These are phyloP conservation scores for Serinus canaria DNA, from an alignment of 2,113 vertebrate genomes.

Conservation along the genomic window DNA sequence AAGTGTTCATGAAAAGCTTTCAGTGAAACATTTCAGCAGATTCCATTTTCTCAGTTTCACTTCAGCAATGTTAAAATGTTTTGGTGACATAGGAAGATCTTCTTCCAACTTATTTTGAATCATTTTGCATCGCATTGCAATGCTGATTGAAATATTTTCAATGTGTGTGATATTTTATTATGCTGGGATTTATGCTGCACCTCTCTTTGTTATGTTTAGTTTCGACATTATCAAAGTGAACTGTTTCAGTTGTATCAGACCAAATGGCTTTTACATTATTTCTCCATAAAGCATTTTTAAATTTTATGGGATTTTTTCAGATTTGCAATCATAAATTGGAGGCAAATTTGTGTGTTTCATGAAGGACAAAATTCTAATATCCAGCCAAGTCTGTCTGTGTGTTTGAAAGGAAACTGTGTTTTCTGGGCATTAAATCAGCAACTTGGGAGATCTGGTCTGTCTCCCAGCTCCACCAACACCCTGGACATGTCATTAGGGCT, in stretches of 20 bases:
- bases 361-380: not conserved
- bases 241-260: not conserved
- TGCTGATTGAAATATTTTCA: conserved; percentile 19
- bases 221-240: conserved; percentile 14
- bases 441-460: not conserved
- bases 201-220: not conserved
- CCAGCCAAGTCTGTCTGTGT: not conserved
- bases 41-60: not conserved
- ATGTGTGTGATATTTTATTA: not conserved
- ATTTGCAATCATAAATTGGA: conserved; percentile 1
- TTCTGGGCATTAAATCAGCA: not conserved
- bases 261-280: not conserved
- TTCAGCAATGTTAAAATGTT: not conserved
- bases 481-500: not conserved
- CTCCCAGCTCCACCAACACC: not conserved
- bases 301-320: not conserved
- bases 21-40: not conserved
- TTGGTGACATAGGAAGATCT: not conserved
- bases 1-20: not conserved
- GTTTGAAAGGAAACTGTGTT: not conserved
- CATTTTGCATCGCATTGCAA: not conserved
- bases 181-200: not conserved
- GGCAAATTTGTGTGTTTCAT: not conserved
- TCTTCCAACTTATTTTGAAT: not conserved
- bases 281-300: not conserved